phyloP scores from a whole-genome alignment of 2,113 vertebrate genomes.

The Pangasianodon gigas region DNA sequence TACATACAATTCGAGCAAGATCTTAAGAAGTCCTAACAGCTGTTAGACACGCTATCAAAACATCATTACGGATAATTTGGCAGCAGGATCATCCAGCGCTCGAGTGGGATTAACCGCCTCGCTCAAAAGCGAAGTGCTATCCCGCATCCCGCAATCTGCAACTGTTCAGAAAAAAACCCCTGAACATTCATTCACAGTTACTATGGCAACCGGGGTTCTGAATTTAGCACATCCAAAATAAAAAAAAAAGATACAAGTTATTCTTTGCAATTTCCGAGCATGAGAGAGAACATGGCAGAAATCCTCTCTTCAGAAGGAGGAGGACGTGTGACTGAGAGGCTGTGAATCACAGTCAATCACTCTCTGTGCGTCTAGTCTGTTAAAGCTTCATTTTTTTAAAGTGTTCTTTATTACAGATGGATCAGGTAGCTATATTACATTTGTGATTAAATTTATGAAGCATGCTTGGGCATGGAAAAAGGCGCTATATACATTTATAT shows the following conservation, averaged over 20 bases:
- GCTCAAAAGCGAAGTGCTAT: slow-evolving; percentile 32
- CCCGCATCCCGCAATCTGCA: slow-evolving; percentile 39
- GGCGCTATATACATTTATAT: background rate
- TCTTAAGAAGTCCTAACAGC: slow-evolving; percentile 21
- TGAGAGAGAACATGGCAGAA: slow-evolving; percentile 50
- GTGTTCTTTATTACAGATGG: slow-evolving; percentile 14
- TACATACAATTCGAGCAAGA: background rate
- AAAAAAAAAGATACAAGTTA: slow-evolving; percentile 44
- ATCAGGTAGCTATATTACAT: background rate
- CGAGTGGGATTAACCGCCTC: slow-evolving; percentile 29
- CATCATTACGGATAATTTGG: slow-evolving; percentile 35
- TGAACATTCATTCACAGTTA: slow-evolving; percentile 56
- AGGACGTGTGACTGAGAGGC: slow-evolving; percentile 40
- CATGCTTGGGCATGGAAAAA: background rate
- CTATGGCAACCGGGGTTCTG: slow-evolving; percentile 55
- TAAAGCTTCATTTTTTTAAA: background rate
- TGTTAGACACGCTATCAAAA: slow-evolving; percentile 8
- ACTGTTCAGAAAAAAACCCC: slow-evolving; percentile 41
- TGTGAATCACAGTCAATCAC: slow-evolving; percentile 42
- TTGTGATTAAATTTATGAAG: background rate
- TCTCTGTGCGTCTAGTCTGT: slow-evolving; percentile 17
- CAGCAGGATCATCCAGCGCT: slow-evolving; percentile 22
- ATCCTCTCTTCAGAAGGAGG: slow-evolving; percentile 42
- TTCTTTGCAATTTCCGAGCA: slow-evolving; percentile 43
- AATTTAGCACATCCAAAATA: slow-evolving; percentile 49